A percentile compares a stretch with the other conserved stretches of the same genome.
These are phyloP conservation scores for Sebastes trivittatus DNA, from an alignment of 2,797 vertebrate genomes.

Conservation along the genomic window DNA sequence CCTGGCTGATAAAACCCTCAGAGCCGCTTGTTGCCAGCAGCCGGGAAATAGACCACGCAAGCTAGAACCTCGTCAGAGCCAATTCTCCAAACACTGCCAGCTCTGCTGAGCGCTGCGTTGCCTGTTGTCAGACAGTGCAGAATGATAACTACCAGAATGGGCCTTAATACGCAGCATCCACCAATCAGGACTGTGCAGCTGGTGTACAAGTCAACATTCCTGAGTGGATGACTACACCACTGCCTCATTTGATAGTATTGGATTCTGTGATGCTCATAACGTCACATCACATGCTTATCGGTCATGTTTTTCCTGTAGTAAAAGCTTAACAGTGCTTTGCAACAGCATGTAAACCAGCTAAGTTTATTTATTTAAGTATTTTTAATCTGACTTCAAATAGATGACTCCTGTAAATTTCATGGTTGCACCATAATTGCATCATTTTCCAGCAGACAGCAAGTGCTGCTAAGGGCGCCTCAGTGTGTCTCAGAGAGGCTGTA, in stretches of 20 bases:
- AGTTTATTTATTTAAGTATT: neutral
- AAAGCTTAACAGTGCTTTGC: neutral
- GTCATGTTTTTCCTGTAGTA: neutral
- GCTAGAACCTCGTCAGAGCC: slow-evolving; percentile 42
- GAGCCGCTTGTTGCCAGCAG: slow-evolving; percentile 47
- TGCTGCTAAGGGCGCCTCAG: neutral
- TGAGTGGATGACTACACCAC: slow-evolving; percentile 7
- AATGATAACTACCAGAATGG: slow-evolving; percentile 48
- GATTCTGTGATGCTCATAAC: neutral
- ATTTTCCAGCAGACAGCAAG: neutral
- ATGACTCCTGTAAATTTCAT: neutral
- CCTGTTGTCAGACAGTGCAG: slow-evolving; percentile 37
- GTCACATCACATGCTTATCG: neutral
- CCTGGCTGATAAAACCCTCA: slow-evolving; percentile 64
- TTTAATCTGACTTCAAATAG: slow-evolving; percentile 6
- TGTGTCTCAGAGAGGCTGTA: neutral
- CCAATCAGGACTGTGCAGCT: slow-evolving; percentile 44
- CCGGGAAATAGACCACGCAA: slow-evolving; percentile 43
- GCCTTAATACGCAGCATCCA: slow-evolving; percentile 51
- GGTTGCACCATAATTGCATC: slow-evolving; percentile 11
- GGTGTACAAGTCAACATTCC: slow-evolving; percentile 36
- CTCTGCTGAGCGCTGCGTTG: slow-evolving; percentile 25
- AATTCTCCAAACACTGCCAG: slow-evolving; percentile 52
- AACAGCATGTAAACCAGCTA: neutral
- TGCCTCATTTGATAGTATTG: slow-evolving; percentile 12